These are phyloP conservation scores for Gila orcuttii DNA, from an alignment of 2,113 vertebrate species.

Conservation along the genomic window DNA sequence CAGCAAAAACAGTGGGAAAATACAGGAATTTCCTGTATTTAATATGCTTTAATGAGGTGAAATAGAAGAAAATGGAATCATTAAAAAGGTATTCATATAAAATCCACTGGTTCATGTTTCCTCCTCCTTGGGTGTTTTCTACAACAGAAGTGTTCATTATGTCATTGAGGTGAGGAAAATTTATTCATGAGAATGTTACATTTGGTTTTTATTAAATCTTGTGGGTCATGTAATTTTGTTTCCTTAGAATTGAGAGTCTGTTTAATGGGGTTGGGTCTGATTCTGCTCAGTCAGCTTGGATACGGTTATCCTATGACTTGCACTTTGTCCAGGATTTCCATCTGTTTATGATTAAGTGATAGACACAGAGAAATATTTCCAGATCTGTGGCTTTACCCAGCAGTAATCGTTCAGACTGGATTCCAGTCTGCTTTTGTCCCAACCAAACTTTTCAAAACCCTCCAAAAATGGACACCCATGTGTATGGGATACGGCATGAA, in stretches of 20 bases:
- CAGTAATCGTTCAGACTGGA: neutral
- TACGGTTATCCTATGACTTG: slow-evolving; percentile 2
- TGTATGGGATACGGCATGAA: neutral
- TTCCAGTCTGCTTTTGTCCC: slow-evolving; percentile 30
- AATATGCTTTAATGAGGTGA: slow-evolving; percentile 32
- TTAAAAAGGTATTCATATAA: slow-evolving; percentile 25
- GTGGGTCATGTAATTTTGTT: neutral
- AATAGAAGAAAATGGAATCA: slow-evolving; percentile 18
- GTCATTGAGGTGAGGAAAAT: neutral
- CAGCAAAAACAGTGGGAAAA: slow-evolving; percentile 32
- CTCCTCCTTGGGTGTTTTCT: neutral
- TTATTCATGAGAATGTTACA: neutral
- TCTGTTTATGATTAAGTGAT: slow-evolving; percentile 38
- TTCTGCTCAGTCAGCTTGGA: slow-evolving; percentile 18
- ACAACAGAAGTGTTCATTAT: neutral
- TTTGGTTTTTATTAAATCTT: slow-evolving; percentile 18
- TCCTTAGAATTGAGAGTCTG: neutral
- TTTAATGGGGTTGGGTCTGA: neutral
- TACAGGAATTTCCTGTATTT: slow-evolving; percentile 39
- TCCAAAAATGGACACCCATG: slow-evolving; percentile 28
- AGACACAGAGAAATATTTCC: neutral
- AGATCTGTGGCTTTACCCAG: neutral
- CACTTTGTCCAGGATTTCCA: slow-evolving; percentile 32
- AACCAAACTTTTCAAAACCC: slow-evolving; percentile 3
- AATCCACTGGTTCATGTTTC: neutral